Base-by-base conservation (phyloP, 2,113 vertebrate species). In the Lepisosteus osseus region DNA sequence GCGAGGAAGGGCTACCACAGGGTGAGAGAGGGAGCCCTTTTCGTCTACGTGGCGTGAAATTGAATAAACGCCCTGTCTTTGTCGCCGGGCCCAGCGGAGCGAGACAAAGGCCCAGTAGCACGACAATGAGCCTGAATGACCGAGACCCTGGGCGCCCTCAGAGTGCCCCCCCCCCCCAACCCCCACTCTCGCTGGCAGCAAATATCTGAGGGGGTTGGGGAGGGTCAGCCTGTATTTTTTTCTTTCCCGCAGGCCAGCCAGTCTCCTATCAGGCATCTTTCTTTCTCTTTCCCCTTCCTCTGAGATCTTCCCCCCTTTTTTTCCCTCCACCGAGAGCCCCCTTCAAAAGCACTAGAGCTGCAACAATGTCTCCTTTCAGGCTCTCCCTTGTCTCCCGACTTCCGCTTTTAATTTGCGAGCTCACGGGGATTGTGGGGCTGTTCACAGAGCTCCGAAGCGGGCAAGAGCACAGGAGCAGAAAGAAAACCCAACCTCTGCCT, bases 331-430 rank as follows among this genome's bases (percentile, higher is more conserved):
- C 42, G 41, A 65, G 14, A 12, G 51, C 64, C 74, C 29, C 82
- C 86, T 82, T 78, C 77, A 59, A 77, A 70, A 68, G 79, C 56
- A 72, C 0, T 80, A 72, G 71, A 69, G 42, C 57, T 79, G 75
- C 71, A 89, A 95, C 94, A 95, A 95, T 94, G 89, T 90, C 87
- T 82, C 87, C 93, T 93, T 94, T 93, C 85, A 92, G 86, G 79
- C 76, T n/a, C 61, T 75, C 83, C 85, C 86, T 89, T 88, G 88
- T 91, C 90, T 80, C 68, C 86, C 80, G 84, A 91, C 92, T 97
- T 97, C 95, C 94, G 86, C 92, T 89, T 93, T 93, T 89, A 92
- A 92, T 91, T 29, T 89, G 88, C 89, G 87, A 95, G 92, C 94
- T 93, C 88, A 90, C 79, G 89, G 89, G 87, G 93, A 92, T 94